Base-by-base conservation (phyloP, 2,888 invertebrate species). In the Aphrophora alni region DNA sequence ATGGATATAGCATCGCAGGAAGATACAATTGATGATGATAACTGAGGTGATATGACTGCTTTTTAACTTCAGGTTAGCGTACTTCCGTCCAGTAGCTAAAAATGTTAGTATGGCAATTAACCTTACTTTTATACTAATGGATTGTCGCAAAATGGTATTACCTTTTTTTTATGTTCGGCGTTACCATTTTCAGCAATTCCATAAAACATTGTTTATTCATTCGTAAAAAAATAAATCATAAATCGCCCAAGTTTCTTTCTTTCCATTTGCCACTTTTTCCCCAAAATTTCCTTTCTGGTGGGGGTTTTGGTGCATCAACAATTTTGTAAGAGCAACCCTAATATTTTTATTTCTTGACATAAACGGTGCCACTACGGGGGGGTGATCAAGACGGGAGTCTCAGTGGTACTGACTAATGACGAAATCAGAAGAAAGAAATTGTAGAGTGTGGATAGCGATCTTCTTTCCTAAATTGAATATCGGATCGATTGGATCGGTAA, bases 191-290 rank as follows among this genome's bases (percentile, higher is more conserved):
- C 4, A 70, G 25, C 70, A 24, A 70, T 70, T 70, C 26, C 25
- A 70, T 24, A 70, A 70, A 1, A 70, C 70, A 24, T 70, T 70
- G 70, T 70, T 70, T 8, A 70, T 70, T 70, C 70, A 24, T 70
- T 70, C n/a, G 25, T 70, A 70, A 70, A 70, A 12, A 70, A 70
- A 24, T 70, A n/a, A 24, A 14, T 12, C 8, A 70, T 24, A 70
- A 70, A 70, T 4, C 26, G 70, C 8, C 3, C 4, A 70, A 70
- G 26, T 70, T 70, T 24, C 70, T 70, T 70, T 70, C 24, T 70
- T 70, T 12, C 70, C 70, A n/a, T 70, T 70, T n/a, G 70, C 21
- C 70, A 70, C 70, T 70, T 70, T 70, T 70, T 24, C 2, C 24
- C 24, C 70, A 70, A 24, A 12, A 70, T 70, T 70, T 70, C 25